Evolutionary conservation across 2,888 invertebrate species (phyloP).

Genomic region (Alviniconcha strummeri): DNA sequence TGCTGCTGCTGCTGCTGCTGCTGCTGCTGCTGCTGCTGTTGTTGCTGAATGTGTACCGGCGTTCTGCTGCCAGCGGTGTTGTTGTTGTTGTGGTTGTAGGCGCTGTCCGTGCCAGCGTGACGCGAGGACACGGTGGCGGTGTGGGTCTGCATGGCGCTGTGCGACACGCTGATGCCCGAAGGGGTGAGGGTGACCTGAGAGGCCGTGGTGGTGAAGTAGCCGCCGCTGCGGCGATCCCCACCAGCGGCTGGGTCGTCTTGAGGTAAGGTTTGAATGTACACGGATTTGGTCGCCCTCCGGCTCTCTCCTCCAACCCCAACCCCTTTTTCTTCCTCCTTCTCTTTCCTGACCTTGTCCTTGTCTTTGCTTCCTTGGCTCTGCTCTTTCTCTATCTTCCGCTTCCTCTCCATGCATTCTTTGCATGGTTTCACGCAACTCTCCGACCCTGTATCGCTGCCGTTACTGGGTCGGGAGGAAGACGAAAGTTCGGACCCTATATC

Average conservation of each 20-base stretch:
- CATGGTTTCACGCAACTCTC: constrained; percentile 5
- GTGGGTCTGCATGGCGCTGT: not conserved
- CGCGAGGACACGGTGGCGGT: not conserved
- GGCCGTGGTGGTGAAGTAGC: not conserved
- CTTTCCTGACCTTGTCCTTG: not conserved
- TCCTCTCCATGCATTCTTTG: constrained; percentile 13
- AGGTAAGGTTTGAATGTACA: constrained; percentile 12
- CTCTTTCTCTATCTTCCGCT: constrained; percentile 7
- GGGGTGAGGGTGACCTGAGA: not conserved
- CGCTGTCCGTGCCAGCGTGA: not conserved
- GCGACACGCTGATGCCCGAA: not conserved
- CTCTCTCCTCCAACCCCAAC: not conserved
- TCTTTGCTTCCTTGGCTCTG: too few relatives aligned
- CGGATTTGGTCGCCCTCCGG: not conserved
- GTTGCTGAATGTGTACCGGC: not conserved
- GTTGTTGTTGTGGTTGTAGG: not conserved
- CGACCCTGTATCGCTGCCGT: not conserved
- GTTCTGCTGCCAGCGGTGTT: not conserved
- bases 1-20: not conserved
- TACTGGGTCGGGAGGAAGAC: not conserved
- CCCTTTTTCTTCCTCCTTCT: too few relatives aligned
- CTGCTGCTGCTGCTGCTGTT: not conserved
- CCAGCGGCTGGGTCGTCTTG: not conserved
- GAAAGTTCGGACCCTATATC: not conserved
- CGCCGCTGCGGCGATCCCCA: not conserved